Base-by-base conservation (phyloP, 2,797 vertebrate genomes). In the Poeciliopsis infans region DNA sequence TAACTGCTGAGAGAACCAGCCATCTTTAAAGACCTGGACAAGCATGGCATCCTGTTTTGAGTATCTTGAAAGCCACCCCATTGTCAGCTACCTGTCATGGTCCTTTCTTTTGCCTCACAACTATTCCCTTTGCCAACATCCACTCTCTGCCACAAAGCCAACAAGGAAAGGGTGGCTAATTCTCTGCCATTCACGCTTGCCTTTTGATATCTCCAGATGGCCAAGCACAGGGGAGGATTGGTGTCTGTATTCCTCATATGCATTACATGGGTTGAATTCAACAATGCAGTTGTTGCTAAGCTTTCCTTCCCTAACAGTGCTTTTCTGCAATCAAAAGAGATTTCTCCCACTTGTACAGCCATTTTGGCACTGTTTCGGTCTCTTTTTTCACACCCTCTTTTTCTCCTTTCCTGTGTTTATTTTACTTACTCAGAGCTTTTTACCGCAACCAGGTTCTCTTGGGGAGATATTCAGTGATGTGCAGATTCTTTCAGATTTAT, bases 271-370 rank as follows among this genome's bases (percentile, higher is more conserved):
- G 89, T 90, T 87, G 76, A 59, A 92, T 95, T 94, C 88, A 90
- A 92, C 91, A 91, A 91, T 91, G 88, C 90, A 77, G 85, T 88
- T 79, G 84, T 88, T 88, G 90, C 87, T 83, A 90, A 92, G 90
- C 82, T 77, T 86, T 86, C 83, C 90, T 87, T 91, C 90, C 90
- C 86, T 87, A 89, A 79, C 33, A 55, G 86, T 88, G 80, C 88
- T 91, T 90, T 92, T 88, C 85, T 83, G 83, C 88, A 94, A 94
- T 94, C 91, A 94, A 91, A 91, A 91, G 86, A 84, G 81, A 77
- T 91, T 93, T 94, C 86, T 93, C 86, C 78, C 88, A 85, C 83
- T 86, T 86, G 85, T 86, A 82, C 76, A 85, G 80, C 80, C 84
- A 81, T 89, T 91, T 91, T 90, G 86, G 86, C 86, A 88, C 82